Evolutionary conservation across 2,113 vertebrate genomes (phyloP), one percentile per base, ranked within the genome.

Genomic region (Mormyrus lacerda): DNA sequence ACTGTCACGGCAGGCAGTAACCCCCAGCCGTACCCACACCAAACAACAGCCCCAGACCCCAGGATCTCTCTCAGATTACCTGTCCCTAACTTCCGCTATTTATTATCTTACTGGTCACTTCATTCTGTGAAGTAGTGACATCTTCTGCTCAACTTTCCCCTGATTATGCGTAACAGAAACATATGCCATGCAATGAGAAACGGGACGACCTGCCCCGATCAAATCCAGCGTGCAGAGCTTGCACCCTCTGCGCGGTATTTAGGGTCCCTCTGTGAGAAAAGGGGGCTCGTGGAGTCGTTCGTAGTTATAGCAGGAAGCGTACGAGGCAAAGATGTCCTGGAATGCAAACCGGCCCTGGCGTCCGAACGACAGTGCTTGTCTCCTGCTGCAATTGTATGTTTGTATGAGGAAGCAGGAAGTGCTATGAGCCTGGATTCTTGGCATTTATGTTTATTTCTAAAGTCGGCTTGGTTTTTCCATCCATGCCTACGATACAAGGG

Each of bases 1-100:
- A 89, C 90, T 90, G 88, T 85, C 85, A 83, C 82, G 58, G 53
- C 90, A 44, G 90, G 35, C 89, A 89, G 87, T 31, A 65, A 45
- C 53, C 73, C 39, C 79, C 44, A 47, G 19, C n/a, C 35, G 47
- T 24, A 69, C 47, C 47, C 21, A 35, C 73, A 42, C 73, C 73
- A 79, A 76, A 76, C 31, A 39, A 76, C 31, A 76, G 27, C 69
- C 17, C 31, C 73, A 79, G 35, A 79, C 13, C 35, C 31, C 73
- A 79, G 73, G 6, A 19, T 84, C 21, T 47, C 82, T 47, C 9
- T 47, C 44, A 24, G 82, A 47, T 84, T 84, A 47, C 39, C 39
- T 42, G 45, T 19, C 39, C 27, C 85, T 31, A 53, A 51, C 44
- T 53, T 86, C n/a, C n/a, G 31, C 27, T 24, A 45, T 45, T n/a